A percentile compares a stretch with the other conserved stretches of the same genome.
These are phyloP conservation scores for Bruchidius siliquastri DNA, from an alignment of 2,888 invertebrate genomes.

Conservation along the genomic window DNA sequence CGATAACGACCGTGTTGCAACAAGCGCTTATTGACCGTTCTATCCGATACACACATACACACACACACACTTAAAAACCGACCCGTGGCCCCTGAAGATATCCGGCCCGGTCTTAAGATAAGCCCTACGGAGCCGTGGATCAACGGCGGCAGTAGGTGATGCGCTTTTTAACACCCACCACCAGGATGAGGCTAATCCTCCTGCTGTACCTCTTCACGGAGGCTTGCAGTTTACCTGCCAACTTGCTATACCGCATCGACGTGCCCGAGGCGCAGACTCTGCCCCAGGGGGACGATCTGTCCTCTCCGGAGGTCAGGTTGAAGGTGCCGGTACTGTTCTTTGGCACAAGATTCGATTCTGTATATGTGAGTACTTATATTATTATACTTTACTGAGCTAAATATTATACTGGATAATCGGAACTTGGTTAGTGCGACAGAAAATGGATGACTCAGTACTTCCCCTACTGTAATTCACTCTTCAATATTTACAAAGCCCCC, in stretches of 20 bases:
- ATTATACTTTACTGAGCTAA: no score
- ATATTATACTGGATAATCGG: no score
- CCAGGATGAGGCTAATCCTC: neutral
- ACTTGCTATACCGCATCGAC: slow-evolving; percentile 60
- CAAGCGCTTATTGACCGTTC: neutral
- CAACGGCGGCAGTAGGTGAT: neutral
- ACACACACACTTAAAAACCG: slow-evolving; percentile 4
- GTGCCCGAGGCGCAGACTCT: slow-evolving; percentile 53
- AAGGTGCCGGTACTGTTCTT: slow-evolving; percentile 75
- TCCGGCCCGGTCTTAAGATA: slow-evolving; percentile 1
- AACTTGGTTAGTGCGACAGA: no score
- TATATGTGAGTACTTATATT: slow-evolving; percentile 80
- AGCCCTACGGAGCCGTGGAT: neutral
- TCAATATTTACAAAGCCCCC: no score
- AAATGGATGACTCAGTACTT: no score
- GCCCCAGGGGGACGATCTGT: slow-evolving; percentile 56
- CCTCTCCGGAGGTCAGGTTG: slow-evolving; percentile 62
- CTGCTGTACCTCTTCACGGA: slow-evolving; percentile 14
- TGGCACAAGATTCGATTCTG: slow-evolving; percentile 65
- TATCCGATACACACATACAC: neutral
- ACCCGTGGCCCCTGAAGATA: slow-evolving; percentile 20
- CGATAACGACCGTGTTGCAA: neutral
- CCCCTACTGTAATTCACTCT: no score
- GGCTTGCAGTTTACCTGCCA: slow-evolving; percentile 45
- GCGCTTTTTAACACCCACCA: neutral